phyloP scores from a whole-genome alignment of 1,140 invertebrate species.

The Drosophila leontia region DNA sequence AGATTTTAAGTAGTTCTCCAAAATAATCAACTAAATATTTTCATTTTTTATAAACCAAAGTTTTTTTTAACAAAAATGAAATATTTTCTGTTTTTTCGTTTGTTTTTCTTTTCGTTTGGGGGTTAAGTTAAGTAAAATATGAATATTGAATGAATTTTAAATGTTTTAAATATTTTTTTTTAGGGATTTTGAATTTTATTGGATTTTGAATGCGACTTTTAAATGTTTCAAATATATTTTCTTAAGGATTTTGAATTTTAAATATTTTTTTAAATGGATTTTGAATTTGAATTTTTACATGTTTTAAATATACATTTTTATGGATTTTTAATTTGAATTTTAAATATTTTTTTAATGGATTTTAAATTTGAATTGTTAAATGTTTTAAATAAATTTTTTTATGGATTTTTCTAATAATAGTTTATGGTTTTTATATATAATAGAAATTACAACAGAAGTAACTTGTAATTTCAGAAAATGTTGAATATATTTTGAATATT shows the following conservation, averaged over 20 bases:
- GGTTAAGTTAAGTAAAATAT: neutral
- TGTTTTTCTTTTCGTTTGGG: neutral
- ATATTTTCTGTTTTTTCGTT: constrained; percentile 3
- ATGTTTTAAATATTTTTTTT: neutral
- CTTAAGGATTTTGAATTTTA: neutral
- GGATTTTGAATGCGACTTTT: too few species aligned
- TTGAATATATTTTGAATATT: neutral
- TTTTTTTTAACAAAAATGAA: constrained; percentile 24
- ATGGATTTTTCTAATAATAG: too few species aligned
- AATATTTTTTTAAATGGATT: neutral
- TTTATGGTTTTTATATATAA: neutral
- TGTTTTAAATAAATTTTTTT: too few species aligned
- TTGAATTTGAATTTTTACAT: too few species aligned
- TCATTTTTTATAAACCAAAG: constrained; percentile 18
- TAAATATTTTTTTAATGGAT: neutral
- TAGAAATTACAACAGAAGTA: neutral
- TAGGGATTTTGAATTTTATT: too few species aligned
- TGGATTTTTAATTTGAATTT: neutral
- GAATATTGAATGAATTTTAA: neutral
- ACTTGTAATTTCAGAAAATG: neutral
- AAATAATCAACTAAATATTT: constrained; percentile 4
- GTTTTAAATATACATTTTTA: too few species aligned
- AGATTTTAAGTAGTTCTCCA: constrained; percentile 3
- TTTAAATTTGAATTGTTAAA: neutral
- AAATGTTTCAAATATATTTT: neutral